A percentile compares a stretch with the other conserved stretches of the same genome.
Evolutionary conservation across 2,113 vertebrate species (phyloP).

Genomic region (Butorides virescens): DNA sequence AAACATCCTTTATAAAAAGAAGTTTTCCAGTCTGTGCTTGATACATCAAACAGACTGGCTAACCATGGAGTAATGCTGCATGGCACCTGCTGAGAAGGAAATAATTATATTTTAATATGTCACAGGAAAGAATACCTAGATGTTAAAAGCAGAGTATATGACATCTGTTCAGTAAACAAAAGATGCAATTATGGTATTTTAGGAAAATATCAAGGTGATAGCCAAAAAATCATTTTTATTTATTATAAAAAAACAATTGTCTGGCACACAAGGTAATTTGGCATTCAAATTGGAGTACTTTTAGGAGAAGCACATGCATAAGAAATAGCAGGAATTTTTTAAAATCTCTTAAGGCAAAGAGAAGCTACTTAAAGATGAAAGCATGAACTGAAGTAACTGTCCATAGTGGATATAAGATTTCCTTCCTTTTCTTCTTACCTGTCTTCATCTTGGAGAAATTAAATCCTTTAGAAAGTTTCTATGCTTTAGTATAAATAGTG

Average conservation of each 20-base stretch:
- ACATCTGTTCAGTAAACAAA: not conserved
- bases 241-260: not conserved
- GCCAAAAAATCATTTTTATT: not conserved
- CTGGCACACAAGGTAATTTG: not conserved
- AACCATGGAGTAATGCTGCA: not conserved
- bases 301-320: not conserved
- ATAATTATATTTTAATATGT: not conserved
- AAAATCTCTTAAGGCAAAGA: not conserved
- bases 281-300: slow-evolving; percentile 4
- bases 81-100: not conserved
- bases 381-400: not conserved
- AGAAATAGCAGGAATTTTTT: not conserved
- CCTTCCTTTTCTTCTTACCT: not conserved
- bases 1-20: not conserved
- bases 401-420: not conserved
- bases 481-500: not conserved
- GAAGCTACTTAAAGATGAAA: slow-evolving; percentile 41
- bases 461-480: not conserved
- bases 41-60: not conserved
- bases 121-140: not conserved
- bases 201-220: not conserved
- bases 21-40: not conserved
- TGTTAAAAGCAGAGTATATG: not conserved
- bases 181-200: not conserved
- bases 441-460: not conserved